Conservation (phyloP, 2,797 vertebrate genomes). For the Sciurus vulgaris region DNA sequence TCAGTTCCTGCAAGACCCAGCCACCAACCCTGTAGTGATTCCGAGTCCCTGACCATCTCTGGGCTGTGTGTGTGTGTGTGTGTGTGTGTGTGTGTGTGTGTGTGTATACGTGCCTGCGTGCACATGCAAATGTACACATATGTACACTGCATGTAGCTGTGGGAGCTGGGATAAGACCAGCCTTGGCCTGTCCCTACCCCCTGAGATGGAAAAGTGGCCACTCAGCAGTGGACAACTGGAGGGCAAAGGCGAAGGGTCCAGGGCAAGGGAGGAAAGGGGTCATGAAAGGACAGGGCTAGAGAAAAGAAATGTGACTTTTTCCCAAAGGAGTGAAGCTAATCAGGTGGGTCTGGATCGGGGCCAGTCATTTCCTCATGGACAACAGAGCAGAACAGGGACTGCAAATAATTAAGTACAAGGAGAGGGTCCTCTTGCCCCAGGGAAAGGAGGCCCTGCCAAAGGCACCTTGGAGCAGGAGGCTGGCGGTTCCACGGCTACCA, state of each 20-base stretch:
- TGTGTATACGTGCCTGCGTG: no score
- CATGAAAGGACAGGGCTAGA: not conserved
- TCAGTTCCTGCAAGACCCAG: not conserved
- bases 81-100: not conserved
- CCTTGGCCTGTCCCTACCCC: not conserved
- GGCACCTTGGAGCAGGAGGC: not conserved
- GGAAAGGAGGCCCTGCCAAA: not conserved
- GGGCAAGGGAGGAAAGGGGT: not conserved
- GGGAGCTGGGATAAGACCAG: not conserved
- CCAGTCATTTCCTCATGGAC: conserved; percentile 53
- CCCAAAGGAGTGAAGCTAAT: conserved; percentile 24
- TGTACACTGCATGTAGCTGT: no score
- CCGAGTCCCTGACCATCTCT: not conserved
- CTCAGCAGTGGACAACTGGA: conserved; percentile 44
- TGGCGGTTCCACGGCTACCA: not conserved
- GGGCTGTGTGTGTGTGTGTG: not conserved
- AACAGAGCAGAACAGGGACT: conserved; percentile 35
- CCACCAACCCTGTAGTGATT: not conserved
- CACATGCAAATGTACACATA: rapidly evolving
- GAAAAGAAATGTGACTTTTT: conserved; percentile 32
- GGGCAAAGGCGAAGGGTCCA: conserved; percentile 61
- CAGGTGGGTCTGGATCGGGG: conserved; percentile 43
- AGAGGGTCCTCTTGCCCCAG: conserved; percentile 1
- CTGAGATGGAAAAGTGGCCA: conserved; percentile 15
- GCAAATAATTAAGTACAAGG: conserved; percentile 15